Evolutionary conservation across 1,140 invertebrate species (phyloP).

Genomic region (Drosophila biarmipes): DNA sequence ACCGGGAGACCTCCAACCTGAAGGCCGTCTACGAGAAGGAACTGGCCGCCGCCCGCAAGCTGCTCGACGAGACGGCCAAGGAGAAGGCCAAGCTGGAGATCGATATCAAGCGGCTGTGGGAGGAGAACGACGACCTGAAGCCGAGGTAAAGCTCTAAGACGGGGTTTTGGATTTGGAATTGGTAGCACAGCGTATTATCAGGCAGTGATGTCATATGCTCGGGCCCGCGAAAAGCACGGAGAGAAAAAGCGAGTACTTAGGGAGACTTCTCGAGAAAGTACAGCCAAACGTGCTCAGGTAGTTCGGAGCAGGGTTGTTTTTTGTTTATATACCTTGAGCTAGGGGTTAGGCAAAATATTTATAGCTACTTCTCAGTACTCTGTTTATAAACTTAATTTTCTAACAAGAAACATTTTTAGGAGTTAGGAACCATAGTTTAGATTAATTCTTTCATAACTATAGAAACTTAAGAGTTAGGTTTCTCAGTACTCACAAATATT

Average conservation of each 20-base stretch:
- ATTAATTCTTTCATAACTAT: too few species aligned
- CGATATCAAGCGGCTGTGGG: conserved; percentile 93
- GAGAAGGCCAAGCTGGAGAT: conserved; percentile 95
- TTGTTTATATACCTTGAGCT: too few species aligned
- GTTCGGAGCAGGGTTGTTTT: not conserved
- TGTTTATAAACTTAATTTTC: too few species aligned
- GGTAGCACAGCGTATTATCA: conserved; percentile 21
- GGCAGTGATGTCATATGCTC: conserved; percentile 70
- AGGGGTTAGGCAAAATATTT: not conserved
- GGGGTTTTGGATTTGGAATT: not conserved
- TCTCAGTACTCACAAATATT: not conserved
- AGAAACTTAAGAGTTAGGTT: too few species aligned
- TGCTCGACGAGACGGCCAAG: conserved; percentile 95
- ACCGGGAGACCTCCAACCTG: conserved; percentile 93
- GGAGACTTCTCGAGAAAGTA: not conserved
- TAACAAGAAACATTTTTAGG: too few species aligned
- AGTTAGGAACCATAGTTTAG: not conserved
- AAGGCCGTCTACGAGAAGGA: conserved; percentile 97
- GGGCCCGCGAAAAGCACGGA: conserved; percentile 1
- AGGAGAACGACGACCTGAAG: conserved; percentile 94
- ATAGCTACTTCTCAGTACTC: too few species aligned
- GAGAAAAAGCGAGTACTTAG: not conserved
- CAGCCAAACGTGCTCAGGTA: not conserved
- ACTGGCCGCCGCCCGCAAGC: conserved; percentile 92
- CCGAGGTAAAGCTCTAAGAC: conserved; percentile 87